These are phyloP conservation scores for Ectropis grisescens DNA, from an alignment of 1,140 invertebrate genomes.

Conservation along the genomic window DNA sequence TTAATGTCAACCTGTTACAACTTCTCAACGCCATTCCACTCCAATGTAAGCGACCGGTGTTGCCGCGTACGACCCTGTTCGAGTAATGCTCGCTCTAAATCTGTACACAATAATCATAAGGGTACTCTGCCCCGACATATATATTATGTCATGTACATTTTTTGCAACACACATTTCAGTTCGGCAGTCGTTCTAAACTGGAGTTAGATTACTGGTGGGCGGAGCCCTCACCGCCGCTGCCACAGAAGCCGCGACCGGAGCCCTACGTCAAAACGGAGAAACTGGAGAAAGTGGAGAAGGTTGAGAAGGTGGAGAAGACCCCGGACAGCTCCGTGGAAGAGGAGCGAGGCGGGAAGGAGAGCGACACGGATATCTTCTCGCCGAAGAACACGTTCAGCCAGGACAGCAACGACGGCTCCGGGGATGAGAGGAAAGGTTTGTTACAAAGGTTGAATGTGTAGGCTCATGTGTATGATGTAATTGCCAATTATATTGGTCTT, in stretches of 20 bases:
- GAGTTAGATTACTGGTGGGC: conserved; percentile 88
- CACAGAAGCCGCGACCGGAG: conserved; percentile 16
- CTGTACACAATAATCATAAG: no score
- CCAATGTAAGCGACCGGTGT: no score
- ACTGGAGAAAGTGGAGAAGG: conserved; percentile 27
- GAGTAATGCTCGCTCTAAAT: no score
- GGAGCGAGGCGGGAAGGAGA: conserved; percentile 34
- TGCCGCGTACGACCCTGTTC: no score
- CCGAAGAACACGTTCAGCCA: conserved; percentile 50
- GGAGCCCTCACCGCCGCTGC: conserved; percentile 57
- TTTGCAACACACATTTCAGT: no score
- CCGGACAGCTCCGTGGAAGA: conserved; percentile 38
- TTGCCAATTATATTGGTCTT: conserved; percentile 11
- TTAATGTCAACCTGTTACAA: no score
- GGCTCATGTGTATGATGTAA: no score
- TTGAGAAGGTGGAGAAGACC: conserved; percentile 24
- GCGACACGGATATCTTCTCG: conserved; percentile 54
- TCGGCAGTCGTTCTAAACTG: conserved; percentile 84
- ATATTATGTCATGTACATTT: no score
- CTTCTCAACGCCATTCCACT: no score
- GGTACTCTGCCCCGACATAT: no score
- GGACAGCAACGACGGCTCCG: conserved; percentile 58
- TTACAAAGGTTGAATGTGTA: no score
- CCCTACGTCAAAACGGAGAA: conserved; percentile 13
- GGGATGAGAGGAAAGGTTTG: conserved; percentile 58